Evolutionary conservation across 2,888 invertebrate genomes (phyloP).

Genomic region (Mimas tiliae): DNA sequence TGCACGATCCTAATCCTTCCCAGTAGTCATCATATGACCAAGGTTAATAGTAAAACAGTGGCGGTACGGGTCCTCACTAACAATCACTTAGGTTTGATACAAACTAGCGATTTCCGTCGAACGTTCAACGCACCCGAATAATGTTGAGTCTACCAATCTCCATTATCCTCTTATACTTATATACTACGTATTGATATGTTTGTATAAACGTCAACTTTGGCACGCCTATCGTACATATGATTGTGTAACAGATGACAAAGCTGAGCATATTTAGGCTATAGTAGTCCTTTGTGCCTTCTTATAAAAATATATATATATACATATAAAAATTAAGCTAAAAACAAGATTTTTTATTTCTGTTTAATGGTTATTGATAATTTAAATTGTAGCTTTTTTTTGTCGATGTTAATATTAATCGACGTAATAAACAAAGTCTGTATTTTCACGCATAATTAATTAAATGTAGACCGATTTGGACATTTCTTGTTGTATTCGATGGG

Average conservation of each 20-base stretch:
- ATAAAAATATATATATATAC: too few relatives aligned
- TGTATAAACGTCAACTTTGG: background rate
- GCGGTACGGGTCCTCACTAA: background rate
- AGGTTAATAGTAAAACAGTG: conserved; percentile 15
- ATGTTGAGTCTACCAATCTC: conserved; percentile 10
- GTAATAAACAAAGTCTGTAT: too few relatives aligned
- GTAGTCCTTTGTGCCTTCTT: too few relatives aligned
- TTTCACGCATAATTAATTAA: too few relatives aligned
- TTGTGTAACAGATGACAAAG: background rate
- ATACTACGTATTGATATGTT: background rate
- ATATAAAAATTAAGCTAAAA: too few relatives aligned
- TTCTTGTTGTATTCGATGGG: too few relatives aligned
- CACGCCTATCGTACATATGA: background rate
- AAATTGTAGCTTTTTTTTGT: too few relatives aligned
- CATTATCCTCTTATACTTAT: conserved; percentile 13
- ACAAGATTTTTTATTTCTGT: too few relatives aligned
- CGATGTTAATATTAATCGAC: too few relatives aligned
- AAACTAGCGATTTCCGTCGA: conserved; percentile 14
- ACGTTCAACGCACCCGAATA: conserved; percentile 20
- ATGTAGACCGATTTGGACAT: too few relatives aligned
- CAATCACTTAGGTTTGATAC: conserved; percentile 6
- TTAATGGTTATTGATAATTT: too few relatives aligned
- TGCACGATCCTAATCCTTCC: background rate
- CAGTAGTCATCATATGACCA: conserved; percentile 2
- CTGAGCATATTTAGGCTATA: too few relatives aligned